Conservation (phyloP, 2,113 vertebrate species). For the Accipiter cooperii region DNA sequence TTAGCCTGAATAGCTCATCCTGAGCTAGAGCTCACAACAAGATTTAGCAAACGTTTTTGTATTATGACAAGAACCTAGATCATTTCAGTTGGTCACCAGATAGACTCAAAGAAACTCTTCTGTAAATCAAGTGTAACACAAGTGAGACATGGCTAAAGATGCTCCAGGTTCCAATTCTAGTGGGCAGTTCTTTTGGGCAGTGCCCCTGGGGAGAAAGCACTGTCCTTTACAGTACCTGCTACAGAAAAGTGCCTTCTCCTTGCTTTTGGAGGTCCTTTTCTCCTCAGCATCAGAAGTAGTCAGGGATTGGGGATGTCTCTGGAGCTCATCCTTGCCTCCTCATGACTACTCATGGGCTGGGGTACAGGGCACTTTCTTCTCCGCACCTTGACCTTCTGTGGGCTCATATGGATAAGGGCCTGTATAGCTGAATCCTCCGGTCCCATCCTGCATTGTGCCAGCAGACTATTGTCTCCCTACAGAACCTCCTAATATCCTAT, state of each 20-base stretch:
- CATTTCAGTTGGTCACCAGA: neutral
- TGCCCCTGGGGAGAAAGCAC: neutral
- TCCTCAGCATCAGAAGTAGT: neutral
- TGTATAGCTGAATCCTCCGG: neutral
- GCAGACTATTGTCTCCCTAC: neutral
- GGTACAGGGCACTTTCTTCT: neutral
- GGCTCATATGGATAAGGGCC: neutral
- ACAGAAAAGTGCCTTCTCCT: neutral
- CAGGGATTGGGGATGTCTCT: neutral
- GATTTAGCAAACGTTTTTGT: neutral
- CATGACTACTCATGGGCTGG: neutral
- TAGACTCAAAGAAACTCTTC: neutral
- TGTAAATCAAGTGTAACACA: neutral
- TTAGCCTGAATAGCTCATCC: neutral
- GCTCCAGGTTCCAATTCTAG: neutral
- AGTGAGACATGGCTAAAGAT: neutral
- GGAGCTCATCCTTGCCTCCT: neutral
- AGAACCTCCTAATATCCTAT: neutral
- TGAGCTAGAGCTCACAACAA: neutral
- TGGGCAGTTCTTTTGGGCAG: neutral
- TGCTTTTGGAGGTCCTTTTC: neutral
- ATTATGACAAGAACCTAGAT: neutral
- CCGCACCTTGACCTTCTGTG: fast-evolving
- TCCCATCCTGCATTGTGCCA: neutral
- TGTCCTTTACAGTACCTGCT: neutral